phyloP scores from a whole-genome alignment of 2,888 invertebrate species.

The Ditylenchus weischeri region DNA sequence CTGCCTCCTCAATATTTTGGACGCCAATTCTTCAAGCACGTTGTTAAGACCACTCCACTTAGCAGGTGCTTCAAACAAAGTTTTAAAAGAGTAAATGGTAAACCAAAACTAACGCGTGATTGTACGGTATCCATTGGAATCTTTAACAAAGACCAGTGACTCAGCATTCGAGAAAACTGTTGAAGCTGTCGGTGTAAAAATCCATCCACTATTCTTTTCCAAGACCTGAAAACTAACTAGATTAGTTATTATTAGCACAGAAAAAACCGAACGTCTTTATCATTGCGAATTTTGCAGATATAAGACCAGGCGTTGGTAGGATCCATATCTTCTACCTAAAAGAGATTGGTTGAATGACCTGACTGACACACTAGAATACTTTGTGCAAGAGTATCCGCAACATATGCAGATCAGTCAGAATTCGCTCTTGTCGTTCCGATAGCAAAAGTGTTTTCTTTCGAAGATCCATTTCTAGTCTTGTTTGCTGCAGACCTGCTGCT shows the following conservation, averaged over 20 bases:
- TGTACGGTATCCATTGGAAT: constrained; percentile 29
- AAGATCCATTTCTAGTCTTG: constrained; percentile 37
- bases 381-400: constrained; percentile 46
- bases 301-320: constrained; percentile 36
- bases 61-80: constrained; percentile 40
- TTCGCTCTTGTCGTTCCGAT: constrained; percentile 46
- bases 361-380: constrained; percentile 9
- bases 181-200: constrained; percentile 47
- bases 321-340: constrained; percentile 50
- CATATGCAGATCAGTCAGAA: constrained; percentile 44
- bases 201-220: constrained; percentile 53
- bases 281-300: constrained; percentile 35
- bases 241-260: background rate
- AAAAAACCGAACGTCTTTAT: constrained; percentile 38
- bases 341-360: background rate
- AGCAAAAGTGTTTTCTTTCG: constrained; percentile 27
- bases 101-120: constrained; percentile 11
- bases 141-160: constrained; percentile 34
- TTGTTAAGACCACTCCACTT: constrained; percentile 49
- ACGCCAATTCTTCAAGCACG: constrained; percentile 45
- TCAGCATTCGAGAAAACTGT: constrained; percentile 46
- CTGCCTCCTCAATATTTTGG: constrained; percentile 13
- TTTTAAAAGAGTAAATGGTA: too few relatives aligned
- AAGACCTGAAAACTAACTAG: constrained; percentile 30
- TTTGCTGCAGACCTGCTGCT: constrained; percentile 32